Percentiles rank a stretch among this genome's conserved stretches.
These are phyloP conservation scores for Umimayanthus kanabou DNA, from an alignment of 92 coral and sea anemone species.

Conservation along the genomic window DNA sequence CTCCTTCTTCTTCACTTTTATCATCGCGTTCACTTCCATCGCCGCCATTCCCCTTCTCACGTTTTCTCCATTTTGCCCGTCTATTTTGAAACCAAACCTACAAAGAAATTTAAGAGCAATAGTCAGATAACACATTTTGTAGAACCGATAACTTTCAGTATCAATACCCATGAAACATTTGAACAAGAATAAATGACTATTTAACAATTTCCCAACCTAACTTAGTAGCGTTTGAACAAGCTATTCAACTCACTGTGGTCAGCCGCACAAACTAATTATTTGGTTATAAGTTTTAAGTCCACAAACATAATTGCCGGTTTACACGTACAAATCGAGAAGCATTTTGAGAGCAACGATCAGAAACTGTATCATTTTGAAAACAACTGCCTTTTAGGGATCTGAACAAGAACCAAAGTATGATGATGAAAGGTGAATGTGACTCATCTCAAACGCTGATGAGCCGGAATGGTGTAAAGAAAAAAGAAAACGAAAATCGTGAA, in stretches of 20 bases:
- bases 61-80: conserved; percentile 97
- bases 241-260: not conserved
- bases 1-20: conserved; percentile 50
- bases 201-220: too few species aligned
- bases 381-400: not conserved
- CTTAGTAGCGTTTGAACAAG: too few species aligned
- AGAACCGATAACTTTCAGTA: not conserved
- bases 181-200: not conserved
- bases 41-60: conserved; percentile 75
- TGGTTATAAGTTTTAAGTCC: not conserved
- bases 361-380: not conserved
- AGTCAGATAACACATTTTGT: not conserved
- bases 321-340: too few species aligned
- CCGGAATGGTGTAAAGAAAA: not conserved
- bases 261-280: not conserved
- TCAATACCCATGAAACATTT: not conserved
- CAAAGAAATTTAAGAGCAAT: not conserved
- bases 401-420: not conserved
- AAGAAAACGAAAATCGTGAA: not conserved
- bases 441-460: not conserved
- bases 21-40: conserved; percentile 57
- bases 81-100: conserved; percentile 99
- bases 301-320: too few species aligned
- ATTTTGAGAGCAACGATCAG: not conserved
- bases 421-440: not conserved